Base-by-base conservation (phyloP, 2,113 vertebrate species). In the Hyaena hyaena region DNA sequence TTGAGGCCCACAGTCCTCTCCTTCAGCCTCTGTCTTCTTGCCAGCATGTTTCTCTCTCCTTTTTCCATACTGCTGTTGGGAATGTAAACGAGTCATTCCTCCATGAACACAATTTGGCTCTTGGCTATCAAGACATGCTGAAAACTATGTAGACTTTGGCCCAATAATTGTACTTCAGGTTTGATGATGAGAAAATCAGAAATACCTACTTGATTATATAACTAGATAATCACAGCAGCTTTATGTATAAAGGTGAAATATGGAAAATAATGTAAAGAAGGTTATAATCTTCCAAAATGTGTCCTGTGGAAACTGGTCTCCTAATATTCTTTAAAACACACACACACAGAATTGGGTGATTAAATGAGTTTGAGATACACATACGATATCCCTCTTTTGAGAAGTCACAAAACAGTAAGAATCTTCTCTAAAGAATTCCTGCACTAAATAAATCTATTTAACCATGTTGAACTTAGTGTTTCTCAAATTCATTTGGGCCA, bases 401-500 rank as follows among this genome's bases (percentile, higher is more conserved):
- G 43, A 8, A 74, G 24, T 90, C 19, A 86, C 16, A 85, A 84
- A 80, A 11, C 11, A 63, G 39, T 11, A 88, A 88, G 53, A 55
- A 53, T 80, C 31, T 66, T 87, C 73, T 90, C 23, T 31, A 43
- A 89, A 87, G 33, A 61, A 76, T 53, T 88, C 55, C 28, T 93
- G 16, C 74, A 95, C 19, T 48, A 77, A 90, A 58, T 58, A 82
- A 83, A 82, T 74, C 23, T 74, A 39, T 74, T 83, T 71, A 71
- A 65, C 3, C 17, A 45, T 45, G 39, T 15, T 45, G 48, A 79
- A 50, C 68, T 83, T 31, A 79, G 10, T 58, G 26, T 90, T 87
- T 96, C 76, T 95, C 69, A 77, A 81, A 65, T 95, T 93, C 58
- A 45, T 77, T 55, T 96, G 61, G 21, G 50, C 50, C 50, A 50